A percentile compares a stretch with the other conserved stretches of the same genome.
Evolutionary conservation across 2,888 invertebrate species (phyloP).

Genomic region (Tuta absoluta): DNA sequence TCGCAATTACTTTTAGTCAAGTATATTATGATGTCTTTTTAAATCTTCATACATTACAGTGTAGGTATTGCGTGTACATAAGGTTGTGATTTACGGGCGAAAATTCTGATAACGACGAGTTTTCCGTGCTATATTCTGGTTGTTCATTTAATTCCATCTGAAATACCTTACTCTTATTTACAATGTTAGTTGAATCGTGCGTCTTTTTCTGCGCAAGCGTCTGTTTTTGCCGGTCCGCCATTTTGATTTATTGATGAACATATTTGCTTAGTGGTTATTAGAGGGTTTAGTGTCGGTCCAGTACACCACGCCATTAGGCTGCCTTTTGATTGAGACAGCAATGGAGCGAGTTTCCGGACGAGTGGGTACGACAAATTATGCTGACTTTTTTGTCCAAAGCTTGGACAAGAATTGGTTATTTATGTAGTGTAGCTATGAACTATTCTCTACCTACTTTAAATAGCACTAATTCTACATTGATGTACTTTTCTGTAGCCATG

Average conservation of each 20-base stretch:
- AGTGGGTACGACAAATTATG: neutral
- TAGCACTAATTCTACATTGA: no score
- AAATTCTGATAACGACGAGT: no score
- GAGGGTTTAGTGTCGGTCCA: conserved; percentile 35
- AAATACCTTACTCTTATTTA: no score
- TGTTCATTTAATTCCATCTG: no score
- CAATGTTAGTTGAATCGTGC: neutral
- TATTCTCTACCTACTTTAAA: neutral
- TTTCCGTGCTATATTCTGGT: no score
- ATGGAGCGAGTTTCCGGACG: neutral
- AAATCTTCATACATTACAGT: no score
- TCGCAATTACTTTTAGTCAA: no score
- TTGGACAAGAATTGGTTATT: neutral
- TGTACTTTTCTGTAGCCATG: no score
- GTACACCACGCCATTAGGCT: conserved; percentile 28
- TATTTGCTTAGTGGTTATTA: conserved; percentile 37
- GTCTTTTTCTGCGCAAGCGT: conserved; percentile 1
- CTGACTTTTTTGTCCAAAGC: neutral
- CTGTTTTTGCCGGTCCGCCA: conserved; percentile 24
- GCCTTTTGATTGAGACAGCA: conserved; percentile 13
- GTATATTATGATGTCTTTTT: no score
- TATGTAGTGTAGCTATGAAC: neutral
- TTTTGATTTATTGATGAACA: conserved; percentile 30
- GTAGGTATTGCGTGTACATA: no score
- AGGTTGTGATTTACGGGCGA: no score